Evolutionary conservation across 2,113 vertebrate species (phyloP), one percentile per base, ranked within the genome.

Genomic region (Cebidichthys violaceus): DNA sequence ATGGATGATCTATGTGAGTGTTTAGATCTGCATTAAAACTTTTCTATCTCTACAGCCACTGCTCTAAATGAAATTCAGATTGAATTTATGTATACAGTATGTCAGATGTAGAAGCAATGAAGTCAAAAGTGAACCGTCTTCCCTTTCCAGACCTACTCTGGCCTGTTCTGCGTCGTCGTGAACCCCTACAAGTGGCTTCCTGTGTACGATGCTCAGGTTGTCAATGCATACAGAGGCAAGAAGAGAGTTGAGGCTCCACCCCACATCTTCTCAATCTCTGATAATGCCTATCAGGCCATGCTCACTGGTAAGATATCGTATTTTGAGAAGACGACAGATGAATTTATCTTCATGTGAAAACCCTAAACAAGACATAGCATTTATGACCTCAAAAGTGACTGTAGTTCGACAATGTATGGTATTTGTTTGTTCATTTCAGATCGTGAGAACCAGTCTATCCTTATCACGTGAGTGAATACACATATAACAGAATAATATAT

Each of bases 131-230:
- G 54, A 59, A 59, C 57, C 31, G 17, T 59, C 57, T 29, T 59
- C 27, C 14, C 27, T 59, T 20, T 61, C 45, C 84, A 97, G 96
- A 97, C 96, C 17, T 97, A 97, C 77, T 97, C 96, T 0, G 96
- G 96, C 24, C 91, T 97, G 0, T 97, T 97, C 94, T 97, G 96
- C 0, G 96, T 96, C 77, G 97, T 97, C 0, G 96, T 97, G 85
- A 97, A 97, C 70, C 97, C 97, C 87, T 97, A 97, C 93, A 97
- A 97, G 93, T 97, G 96, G 96, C 86, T 97, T 86, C 96, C 96
- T 0, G 96, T 97, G 82, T 99, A 98, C 52, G 93, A 94, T 4
- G 0, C 85, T 77, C 24, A 62, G 17, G 91, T 93, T 71, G 92
- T 95, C 0, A 9, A 0, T 0, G 92, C 89, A 68, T 94, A 94